Conservation (phyloP, 2,888 invertebrate genomes). For the Orthosia gothica region DNA sequence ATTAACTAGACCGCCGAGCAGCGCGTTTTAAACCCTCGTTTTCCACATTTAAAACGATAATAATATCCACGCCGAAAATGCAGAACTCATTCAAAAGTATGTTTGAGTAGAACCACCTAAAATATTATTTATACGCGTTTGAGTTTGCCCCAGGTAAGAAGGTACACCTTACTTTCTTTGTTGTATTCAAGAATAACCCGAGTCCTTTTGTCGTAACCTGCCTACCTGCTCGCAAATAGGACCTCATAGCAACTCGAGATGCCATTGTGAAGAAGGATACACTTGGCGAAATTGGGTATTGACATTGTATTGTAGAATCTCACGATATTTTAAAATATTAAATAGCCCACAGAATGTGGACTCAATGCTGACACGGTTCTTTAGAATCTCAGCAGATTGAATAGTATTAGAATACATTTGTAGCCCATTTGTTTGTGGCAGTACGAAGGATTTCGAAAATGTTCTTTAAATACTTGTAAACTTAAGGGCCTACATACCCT, state of each 20-base stretch:
- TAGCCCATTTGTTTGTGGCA: neutral
- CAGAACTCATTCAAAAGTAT: slow-evolving; percentile 29
- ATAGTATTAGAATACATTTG: neutral
- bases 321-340: slow-evolving; percentile 51
- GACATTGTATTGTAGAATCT: slow-evolving; percentile 49
- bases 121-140: slow-evolving; percentile 63
- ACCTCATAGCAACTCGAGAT: slow-evolving; percentile 60
- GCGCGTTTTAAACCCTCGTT: slow-evolving; percentile 40
- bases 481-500: too few relatives aligned
- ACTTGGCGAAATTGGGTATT: slow-evolving; percentile 59
- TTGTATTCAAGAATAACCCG: slow-evolving; percentile 59
- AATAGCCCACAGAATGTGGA: slow-evolving; percentile 25
- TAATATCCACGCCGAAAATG: slow-evolving; percentile 23
- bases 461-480: neutral
- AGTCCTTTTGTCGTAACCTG: slow-evolving; percentile 62
- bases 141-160: slow-evolving; percentile 67
- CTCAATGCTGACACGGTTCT: neutral
- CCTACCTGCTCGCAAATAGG: slow-evolving; percentile 68
- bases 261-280: slow-evolving; percentile 59
- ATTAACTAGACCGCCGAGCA: slow-evolving; percentile 35
- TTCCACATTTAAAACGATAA: slow-evolving; percentile 29
- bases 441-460: neutral
- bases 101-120: slow-evolving; percentile 35
- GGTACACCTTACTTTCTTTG: slow-evolving; percentile 69
- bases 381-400: neutral